Conservation (phyloP, 2,797 vertebrate species). For the Syndactyla subalaris region DNA sequence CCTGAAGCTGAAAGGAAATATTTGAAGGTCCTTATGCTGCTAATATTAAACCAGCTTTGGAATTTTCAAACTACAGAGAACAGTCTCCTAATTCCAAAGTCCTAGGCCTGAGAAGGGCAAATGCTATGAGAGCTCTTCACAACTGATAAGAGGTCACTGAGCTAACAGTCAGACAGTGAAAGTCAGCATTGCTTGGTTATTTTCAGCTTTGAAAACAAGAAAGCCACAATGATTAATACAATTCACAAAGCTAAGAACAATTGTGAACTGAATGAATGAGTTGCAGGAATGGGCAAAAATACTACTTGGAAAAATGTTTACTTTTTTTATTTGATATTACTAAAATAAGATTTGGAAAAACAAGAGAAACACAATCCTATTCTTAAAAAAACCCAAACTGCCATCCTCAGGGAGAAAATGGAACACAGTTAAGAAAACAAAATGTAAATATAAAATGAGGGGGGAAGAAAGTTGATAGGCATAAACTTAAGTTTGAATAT, state of each 20-base stretch:
- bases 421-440: background rate
- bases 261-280: background rate
- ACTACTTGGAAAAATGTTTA: background rate
- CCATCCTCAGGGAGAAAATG: background rate
- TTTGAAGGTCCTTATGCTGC: background rate
- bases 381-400: background rate
- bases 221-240: background rate
- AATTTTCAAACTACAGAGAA: background rate
- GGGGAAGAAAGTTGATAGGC: background rate
- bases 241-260: background rate
- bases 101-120: background rate
- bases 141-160: background rate
- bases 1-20: background rate
- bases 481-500: background rate
- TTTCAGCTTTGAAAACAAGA: slow-evolving; percentile 1
- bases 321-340: background rate
- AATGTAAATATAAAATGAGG: background rate
- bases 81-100: background rate
- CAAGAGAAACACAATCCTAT: background rate
- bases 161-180: background rate
- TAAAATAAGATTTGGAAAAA: background rate
- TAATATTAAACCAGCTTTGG: slow-evolving; percentile 4
- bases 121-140: background rate
- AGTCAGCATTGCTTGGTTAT: background rate
- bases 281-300: background rate